These are phyloP conservation scores for Catostomus latipinnis DNA, from an alignment of 2,797 vertebrate species.

Conservation along the genomic window DNA sequence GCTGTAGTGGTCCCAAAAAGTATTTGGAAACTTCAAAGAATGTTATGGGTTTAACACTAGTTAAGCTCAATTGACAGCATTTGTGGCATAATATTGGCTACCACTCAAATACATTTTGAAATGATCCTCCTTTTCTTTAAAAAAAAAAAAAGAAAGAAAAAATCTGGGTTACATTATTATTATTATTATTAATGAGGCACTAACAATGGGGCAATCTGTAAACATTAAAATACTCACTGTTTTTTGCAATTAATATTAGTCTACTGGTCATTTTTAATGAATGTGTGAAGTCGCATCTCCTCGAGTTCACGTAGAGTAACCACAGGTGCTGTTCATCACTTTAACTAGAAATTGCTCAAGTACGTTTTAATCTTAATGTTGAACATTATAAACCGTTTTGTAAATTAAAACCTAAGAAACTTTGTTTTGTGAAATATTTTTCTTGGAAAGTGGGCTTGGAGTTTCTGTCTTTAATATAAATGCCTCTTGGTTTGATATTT, in stretches of 20 bases:
- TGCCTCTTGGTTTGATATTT: not conserved
- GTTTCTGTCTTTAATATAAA: constrained; percentile 1
- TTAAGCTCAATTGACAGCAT: no score
- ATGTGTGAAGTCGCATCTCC: not conserved
- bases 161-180: no score
- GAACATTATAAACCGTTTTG: no score
- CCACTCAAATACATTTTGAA: no score
- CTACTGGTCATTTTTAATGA: not conserved
- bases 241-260: not conserved
- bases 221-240: no score
- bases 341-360: not conserved
- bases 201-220: no score
- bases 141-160: no score
- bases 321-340: not conserved
- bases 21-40: not conserved
- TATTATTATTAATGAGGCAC: no score
- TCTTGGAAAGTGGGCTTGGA: no score
- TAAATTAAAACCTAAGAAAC: not conserved
- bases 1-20: not conserved
- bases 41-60: not conserved
- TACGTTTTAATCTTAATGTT: not conserved
- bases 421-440: no score
- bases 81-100: no score
- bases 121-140: no score
- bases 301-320: not conserved